Conservation (phyloP, 2,113 vertebrate genomes). For the Fulica atra region DNA sequence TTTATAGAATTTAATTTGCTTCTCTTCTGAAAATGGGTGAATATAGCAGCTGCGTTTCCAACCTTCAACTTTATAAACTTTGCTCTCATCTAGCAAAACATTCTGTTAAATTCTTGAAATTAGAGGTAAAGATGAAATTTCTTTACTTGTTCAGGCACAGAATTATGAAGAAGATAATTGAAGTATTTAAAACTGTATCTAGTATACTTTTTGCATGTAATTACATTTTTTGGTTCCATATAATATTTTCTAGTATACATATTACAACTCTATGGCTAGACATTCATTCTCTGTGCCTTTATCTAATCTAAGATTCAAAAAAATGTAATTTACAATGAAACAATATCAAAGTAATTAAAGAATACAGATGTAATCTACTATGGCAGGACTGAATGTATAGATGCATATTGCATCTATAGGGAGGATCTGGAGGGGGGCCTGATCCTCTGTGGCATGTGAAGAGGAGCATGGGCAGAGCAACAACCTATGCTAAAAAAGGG, state of each 20-base stretch:
- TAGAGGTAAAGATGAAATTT: slow-evolving; percentile 29
- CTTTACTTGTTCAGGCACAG: slow-evolving; percentile 15
- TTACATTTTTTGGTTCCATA: background rate
- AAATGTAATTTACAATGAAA: background rate
- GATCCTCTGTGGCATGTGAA: background rate
- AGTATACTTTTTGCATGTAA: background rate
- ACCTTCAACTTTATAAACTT: slow-evolving; percentile 50
- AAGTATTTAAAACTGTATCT: slow-evolving; percentile 17
- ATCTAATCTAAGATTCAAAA: background rate
- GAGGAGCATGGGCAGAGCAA: background rate
- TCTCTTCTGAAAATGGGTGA: slow-evolving; percentile 46
- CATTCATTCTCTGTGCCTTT: background rate
- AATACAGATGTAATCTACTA: background rate
- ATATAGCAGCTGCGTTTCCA: slow-evolving; percentile 39
- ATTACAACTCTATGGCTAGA: background rate
- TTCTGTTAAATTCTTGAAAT: slow-evolving; percentile 27
- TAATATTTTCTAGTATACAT: background rate
- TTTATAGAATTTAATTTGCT: slow-evolving; percentile 30
- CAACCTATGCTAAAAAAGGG: background rate
- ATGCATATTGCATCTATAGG: background rate
- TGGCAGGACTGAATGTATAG: background rate
- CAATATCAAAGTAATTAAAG: background rate
- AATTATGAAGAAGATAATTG: background rate
- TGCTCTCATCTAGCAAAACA: slow-evolving; percentile 32
- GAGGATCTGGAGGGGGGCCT: background rate